Base-by-base conservation (phyloP, 1,140 invertebrate species). In the Ganaspis sp. region DNA sequence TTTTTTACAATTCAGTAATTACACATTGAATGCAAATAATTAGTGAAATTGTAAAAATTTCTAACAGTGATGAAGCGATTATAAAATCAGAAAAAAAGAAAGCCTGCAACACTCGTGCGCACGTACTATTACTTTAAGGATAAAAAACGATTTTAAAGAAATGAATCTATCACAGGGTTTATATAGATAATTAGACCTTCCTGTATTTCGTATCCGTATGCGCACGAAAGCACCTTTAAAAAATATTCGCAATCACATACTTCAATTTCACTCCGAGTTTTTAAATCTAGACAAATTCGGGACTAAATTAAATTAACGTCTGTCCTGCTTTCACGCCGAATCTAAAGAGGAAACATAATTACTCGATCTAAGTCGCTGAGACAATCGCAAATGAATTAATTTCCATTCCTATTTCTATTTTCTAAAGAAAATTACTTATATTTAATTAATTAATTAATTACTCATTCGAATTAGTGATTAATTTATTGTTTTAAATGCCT, bases 141-240 rank as follows among this genome's bases (percentile, higher is more conserved):
- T 29, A 29, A 64, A 29, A 64, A 64, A 29, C 21, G 11, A 64
- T 15, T 64, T 73, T 40, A 75, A 78, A 70, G 53, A 72, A 77
- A 77, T 79, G 69, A 82, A 77, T 82, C 73, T 82, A 79, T 77
- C 73, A 82, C 81, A 82, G 81, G 81, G 81, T 82, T 79, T 82
- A 45, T 15, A n/a, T 45, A 82, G 81, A 79, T 82, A 79, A 77
- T 77, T 79, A 82, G 77, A 82, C 77, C 75, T 77, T 79, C 72
- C 75, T 77, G 70, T 77, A 79, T 76, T 73, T 79, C 21, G 54
- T 64, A 64, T 54, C 72, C 75, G 70, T 76, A 71, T 77, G 74
- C 42, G 73, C 77, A 82, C 77, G 74, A 38, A 76, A 79, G 73
- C 76, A 79, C 74, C 72, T 74, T 64, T 64, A 11, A 64, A 58